These are phyloP conservation scores for Penaeus chinensis DNA, from an alignment of 1,140 invertebrate species.

Conservation along the genomic window DNA sequence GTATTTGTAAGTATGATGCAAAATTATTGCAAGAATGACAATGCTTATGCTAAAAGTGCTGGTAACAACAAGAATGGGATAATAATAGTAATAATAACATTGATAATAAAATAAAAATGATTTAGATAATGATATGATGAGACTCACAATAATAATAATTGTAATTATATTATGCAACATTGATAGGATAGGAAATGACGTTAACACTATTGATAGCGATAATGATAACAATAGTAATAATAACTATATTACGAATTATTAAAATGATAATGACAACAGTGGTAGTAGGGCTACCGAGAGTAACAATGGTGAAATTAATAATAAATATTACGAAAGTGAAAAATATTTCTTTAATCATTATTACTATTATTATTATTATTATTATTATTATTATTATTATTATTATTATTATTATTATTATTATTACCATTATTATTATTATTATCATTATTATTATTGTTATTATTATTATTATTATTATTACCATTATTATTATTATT, in stretches of 20 bases:
- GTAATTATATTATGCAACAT: neutral
- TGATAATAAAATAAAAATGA: neutral
- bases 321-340: neutral
- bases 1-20: no score
- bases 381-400: no score
- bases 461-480: no score
- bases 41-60: no score
- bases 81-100: no score
- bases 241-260: neutral
- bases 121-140: neutral
- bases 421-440: no score
- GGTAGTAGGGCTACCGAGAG: neutral
- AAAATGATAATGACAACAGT: neutral
- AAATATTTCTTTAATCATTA: neutral
- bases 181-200: neutral
- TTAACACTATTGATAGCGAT: neutral
- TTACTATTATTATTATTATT: no score
- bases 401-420: no score
- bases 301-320: neutral
- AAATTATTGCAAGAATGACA: no score
- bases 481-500: no score
- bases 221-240: neutral
- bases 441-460: no score
- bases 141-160: neutral
- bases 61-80: no score